Conservation (phyloP, 92 coral and sea anemone species). For the Desmophyllum pertusum region DNA sequence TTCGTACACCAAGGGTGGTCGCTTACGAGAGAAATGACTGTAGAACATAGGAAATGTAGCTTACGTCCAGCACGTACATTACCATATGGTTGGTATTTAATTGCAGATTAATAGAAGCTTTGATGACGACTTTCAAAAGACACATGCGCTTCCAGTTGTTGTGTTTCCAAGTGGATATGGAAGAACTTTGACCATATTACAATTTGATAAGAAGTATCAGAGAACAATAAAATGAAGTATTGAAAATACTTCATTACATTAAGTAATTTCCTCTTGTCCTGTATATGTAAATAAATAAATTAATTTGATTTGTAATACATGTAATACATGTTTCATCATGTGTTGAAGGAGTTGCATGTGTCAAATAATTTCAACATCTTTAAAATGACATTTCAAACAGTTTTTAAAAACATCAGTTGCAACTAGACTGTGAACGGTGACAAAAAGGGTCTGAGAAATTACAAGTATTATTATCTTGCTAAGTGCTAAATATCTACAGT, state of each 20-base stretch:
- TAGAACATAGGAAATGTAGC: too few relatives aligned
- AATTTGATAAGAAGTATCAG: background rate
- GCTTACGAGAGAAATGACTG: background rate
- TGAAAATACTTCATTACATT: background rate
- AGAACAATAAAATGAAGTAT: background rate
- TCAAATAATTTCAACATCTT: background rate
- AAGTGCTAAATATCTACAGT: too few relatives aligned
- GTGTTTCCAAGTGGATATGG: conserved; percentile 92
- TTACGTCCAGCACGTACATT: background rate
- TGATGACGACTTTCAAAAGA: conserved; percentile 84
- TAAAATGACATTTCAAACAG: background rate
- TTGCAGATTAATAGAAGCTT: conserved; percentile 82
- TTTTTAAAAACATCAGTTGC: background rate
- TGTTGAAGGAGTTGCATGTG: too few relatives aligned
- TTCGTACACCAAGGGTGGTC: too few relatives aligned
- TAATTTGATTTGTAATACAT: too few relatives aligned
- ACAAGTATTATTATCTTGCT: too few relatives aligned
- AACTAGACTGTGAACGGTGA: too few relatives aligned
- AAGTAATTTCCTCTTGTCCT: too few relatives aligned
- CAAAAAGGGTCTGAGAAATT: too few relatives aligned
- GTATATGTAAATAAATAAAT: too few relatives aligned
- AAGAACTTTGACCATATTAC: conserved; percentile 50
- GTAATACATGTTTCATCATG: too few relatives aligned
- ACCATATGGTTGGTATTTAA: background rate
- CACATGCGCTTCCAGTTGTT: conserved; percentile 92